Percentiles rank a stretch among this genome's conserved stretches.
Conservation (phyloP, 2,888 invertebrate genomes). For the Ophion ventricosus region DNA sequence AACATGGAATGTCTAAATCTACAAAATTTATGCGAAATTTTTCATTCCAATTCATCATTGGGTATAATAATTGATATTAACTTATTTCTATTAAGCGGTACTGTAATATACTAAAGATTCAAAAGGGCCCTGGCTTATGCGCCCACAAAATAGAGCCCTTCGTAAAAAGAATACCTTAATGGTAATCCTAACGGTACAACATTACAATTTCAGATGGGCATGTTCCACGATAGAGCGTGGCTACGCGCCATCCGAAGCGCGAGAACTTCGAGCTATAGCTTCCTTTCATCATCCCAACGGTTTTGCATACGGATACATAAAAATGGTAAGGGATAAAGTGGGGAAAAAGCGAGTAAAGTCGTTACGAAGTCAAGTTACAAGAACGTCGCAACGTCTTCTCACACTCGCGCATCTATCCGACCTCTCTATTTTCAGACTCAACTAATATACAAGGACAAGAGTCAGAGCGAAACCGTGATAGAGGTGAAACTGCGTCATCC, state of each 20-base stretch:
- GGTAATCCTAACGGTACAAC: not conserved
- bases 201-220: conserved; percentile 87
- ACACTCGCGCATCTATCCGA: conserved; percentile 11
- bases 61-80: too few relatives aligned
- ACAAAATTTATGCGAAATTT: too few relatives aligned
- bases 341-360: not conserved
- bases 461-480: conserved; percentile 94
- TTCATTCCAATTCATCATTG: too few relatives aligned
- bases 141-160: too few relatives aligned
- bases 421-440: conserved; percentile 86
- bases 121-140: too few relatives aligned
- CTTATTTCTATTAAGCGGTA: too few relatives aligned
- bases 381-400: not conserved
- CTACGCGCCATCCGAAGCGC: conserved; percentile 93
- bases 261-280: conserved; percentile 93
- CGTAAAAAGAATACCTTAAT: too few relatives aligned
- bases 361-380: not conserved
- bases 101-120: too few relatives aligned
- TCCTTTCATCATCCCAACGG: conserved; percentile 96
- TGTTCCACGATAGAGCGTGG: conserved; percentile 94
- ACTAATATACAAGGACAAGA: conserved; percentile 93
- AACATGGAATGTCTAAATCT: too few relatives aligned
- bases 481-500: conserved; percentile 95
- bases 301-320: conserved; percentile 93
- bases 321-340: conserved; percentile 86